These are phyloP conservation scores for Augiades crinisus DNA, from an alignment of 2,888 invertebrate species.

Conservation along the genomic window DNA sequence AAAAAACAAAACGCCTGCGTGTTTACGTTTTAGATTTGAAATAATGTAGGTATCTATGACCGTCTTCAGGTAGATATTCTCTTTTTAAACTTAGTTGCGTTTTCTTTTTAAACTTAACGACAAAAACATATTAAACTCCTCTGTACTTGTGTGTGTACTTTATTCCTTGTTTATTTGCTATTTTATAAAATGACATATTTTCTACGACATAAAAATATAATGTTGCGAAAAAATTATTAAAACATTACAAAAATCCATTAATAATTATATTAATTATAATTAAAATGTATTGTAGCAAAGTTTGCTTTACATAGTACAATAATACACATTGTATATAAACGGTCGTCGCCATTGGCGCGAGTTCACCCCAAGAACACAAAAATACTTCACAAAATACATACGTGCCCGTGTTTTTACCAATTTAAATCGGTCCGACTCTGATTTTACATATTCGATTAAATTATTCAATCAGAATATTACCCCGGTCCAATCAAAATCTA, in stretches of 20 bases:
- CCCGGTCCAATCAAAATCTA: neutral
- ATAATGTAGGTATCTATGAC: no score
- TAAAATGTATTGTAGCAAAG: constrained; percentile 72
- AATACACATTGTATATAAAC: constrained; percentile 22
- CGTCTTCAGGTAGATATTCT: no score
- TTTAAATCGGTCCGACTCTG: neutral
- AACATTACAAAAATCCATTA: constrained; percentile 77
- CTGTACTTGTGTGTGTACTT: no score
- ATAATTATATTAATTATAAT: constrained; percentile 64
- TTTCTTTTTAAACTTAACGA: no score
- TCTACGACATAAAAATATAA: no score
- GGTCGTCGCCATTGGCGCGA: neutral
- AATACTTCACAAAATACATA: constrained; percentile 2
- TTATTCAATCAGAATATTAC: neutral
- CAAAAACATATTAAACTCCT: no score
- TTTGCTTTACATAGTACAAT: constrained; percentile 58
- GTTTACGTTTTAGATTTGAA: no score
- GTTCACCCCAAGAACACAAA: neutral
- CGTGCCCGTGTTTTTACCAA: neutral
- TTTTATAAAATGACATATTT: no score
- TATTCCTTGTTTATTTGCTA: no score
- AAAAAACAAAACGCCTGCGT: no score
- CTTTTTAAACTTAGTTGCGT: no score
- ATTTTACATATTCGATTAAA: neutral
- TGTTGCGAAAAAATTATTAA: no score